Base-by-base conservation (phyloP, 2,888 invertebrate species). In the Dyspetes luteomarginatus region DNA sequence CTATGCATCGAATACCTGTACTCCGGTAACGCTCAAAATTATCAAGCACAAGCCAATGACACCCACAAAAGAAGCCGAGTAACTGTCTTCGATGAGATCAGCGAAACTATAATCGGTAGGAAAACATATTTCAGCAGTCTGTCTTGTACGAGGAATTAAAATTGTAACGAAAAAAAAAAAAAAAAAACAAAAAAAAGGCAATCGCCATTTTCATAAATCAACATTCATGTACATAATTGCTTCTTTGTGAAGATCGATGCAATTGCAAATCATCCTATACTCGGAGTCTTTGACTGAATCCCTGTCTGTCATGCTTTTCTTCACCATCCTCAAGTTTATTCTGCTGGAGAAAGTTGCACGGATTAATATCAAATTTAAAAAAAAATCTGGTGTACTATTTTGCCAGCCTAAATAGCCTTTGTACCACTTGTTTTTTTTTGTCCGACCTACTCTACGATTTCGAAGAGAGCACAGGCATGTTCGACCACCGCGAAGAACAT, bases 391-490 rank as follows among this genome's bases (percentile, higher is more conserved):
- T 45, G 45, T 15, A 30, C 30, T 60, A 48, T 58, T 71, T 58
- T 24, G 1, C n/a, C 15, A 43, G 41, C 5, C 26, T 26, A 41
- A 71, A n/a, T n/a, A n/a, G n/a, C n/a, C n/a, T n/a, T n/a, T n/a
- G n/a, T n/a, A n/a, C n/a, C n/a, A n/a, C n/a, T n/a, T n/a, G n/a
- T n/a, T 71, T 19, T 28, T 22, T 71, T 45, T 12, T 4, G 41
- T 15, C 15, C 7, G 60, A 28, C 67, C 1, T 71, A 84, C 85
- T 76, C 80, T 3, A 82, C 72, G 5, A 84, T 48, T 52, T 80
- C 71, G 50, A 85, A 81, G 4, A 85, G 26, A 4, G 52, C 84
- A 48, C 85, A 85, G n/a, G 76, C 78, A 52, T 85, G 83, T 45
- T 82, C 81, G 1, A 79, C 82, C 15, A 80, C 28, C n/a, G 60